phyloP scores from a whole-genome alignment of 1,140 invertebrate genomes.

The Brachionus plicatilis region DNA sequence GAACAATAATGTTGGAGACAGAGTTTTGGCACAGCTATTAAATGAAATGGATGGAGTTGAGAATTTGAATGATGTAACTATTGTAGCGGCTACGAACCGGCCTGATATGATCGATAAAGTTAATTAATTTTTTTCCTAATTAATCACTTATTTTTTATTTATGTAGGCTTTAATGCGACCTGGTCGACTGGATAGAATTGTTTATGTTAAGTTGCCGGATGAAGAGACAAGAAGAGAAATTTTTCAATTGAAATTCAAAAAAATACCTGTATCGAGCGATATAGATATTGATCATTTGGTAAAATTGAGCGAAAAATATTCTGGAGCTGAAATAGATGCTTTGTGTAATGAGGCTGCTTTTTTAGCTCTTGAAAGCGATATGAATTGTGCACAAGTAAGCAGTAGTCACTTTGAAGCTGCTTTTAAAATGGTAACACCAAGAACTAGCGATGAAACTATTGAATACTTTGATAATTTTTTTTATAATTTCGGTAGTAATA shows the following conservation, averaged over 20 bases:
- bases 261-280: slow-evolving; percentile 62
- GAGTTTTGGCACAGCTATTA: slow-evolving; percentile 77
- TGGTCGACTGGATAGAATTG: slow-evolving; percentile 75
- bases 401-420: slow-evolving; percentile 12
- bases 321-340: slow-evolving; percentile 76
- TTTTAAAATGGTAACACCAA: slow-evolving; percentile 25
- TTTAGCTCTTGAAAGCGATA: slow-evolving; percentile 27
- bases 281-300: slow-evolving; percentile 65
- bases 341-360: slow-evolving; percentile 79
- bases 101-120: slow-evolving; percentile 78
- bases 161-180: slow-evolving; percentile 70
- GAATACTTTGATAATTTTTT: slow-evolving; percentile 34
- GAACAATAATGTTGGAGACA: slow-evolving; percentile 59
- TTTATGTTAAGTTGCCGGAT: slow-evolving; percentile 81
- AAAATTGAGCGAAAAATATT: slow-evolving; percentile 67
- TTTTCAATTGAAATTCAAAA: slow-evolving; percentile 60
- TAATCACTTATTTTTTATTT: background rate
- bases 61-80: slow-evolving; percentile 73
- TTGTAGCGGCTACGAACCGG: slow-evolving; percentile 92
- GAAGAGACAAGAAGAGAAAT: slow-evolving; percentile 66
- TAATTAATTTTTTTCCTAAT: background rate
- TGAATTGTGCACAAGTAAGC: background rate
- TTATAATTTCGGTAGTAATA: slow-evolving; percentile 9
- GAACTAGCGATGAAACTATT: slow-evolving; percentile 34
- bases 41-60: slow-evolving; percentile 67